phyloP scores from a whole-genome alignment of 2,113 vertebrate species.

The Pristiophorus japonicus region DNA sequence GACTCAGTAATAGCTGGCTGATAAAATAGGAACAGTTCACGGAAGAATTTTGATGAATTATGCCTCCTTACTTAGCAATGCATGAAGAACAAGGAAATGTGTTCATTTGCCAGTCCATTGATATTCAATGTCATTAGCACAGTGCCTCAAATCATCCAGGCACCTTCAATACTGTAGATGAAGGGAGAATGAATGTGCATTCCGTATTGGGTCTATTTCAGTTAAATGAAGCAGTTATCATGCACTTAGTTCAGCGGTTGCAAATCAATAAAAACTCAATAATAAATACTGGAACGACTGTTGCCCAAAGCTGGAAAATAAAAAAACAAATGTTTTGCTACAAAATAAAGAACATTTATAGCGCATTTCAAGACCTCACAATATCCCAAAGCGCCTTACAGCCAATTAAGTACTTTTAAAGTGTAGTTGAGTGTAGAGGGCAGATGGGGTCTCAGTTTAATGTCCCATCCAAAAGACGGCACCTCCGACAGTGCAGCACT shows the following conservation, averaged over 20 bases:
- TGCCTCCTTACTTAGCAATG: neutral
- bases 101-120: neutral
- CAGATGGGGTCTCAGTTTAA: neutral
- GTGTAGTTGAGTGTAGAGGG: neutral
- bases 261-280: neutral
- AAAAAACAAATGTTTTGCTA: neutral
- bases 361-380: neutral
- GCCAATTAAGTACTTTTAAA: neutral
- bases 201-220: neutral
- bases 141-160: neutral
- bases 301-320: neutral
- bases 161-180: neutral
- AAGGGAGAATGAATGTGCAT: neutral
- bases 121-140: neutral
- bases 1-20: neutral
- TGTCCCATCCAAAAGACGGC: neutral
- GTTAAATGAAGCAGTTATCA: neutral
- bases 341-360: neutral
- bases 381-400: neutral
- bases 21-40: neutral
- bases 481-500: neutral
- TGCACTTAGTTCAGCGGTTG: neutral
- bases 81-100: neutral
- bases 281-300: neutral
- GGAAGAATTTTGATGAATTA: neutral